Percentiles rank a stretch among this genome's conserved stretches.
phyloP scores from a whole-genome alignment of 2,113 vertebrate species.

The Erythrolamprus reginae region DNA sequence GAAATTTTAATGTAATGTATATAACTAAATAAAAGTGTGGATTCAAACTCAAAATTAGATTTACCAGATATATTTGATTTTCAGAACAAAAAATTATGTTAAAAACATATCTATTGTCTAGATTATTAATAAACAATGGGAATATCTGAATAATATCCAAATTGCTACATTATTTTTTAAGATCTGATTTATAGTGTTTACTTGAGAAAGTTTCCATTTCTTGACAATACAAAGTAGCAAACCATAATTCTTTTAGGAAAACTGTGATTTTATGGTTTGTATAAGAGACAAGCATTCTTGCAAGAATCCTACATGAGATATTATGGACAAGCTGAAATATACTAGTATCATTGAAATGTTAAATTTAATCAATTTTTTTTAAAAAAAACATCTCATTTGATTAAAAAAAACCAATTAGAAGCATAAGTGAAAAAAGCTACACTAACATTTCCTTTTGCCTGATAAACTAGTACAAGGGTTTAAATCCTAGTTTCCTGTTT shows the following conservation, averaged over 20 bases:
- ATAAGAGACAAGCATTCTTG: background rate
- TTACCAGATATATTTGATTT: background rate
- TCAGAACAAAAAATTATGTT: background rate
- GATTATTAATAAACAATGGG: background rate
- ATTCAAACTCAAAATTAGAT: background rate
- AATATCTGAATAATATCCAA: background rate
- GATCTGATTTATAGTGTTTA: background rate
- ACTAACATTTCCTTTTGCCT: background rate
- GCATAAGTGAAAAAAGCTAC: background rate
- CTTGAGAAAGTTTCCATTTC: background rate
- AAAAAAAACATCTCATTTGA: background rate
- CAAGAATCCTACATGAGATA: background rate
- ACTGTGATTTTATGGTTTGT: background rate
- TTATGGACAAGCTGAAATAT: background rate
- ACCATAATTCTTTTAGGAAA: background rate
- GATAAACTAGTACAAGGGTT: background rate
- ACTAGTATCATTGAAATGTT: background rate
- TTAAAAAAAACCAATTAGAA: background rate
- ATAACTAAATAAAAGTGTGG: background rate
- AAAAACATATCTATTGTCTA: background rate
- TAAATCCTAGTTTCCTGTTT: background rate
- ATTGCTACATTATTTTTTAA: background rate
- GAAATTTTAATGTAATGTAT: background rate
- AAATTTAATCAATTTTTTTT: background rate
- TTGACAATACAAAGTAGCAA: background rate